Evolutionary conservation across 2,888 invertebrate genomes (phyloP).

Genomic region (Ommatoiulus sabulosus): DNA sequence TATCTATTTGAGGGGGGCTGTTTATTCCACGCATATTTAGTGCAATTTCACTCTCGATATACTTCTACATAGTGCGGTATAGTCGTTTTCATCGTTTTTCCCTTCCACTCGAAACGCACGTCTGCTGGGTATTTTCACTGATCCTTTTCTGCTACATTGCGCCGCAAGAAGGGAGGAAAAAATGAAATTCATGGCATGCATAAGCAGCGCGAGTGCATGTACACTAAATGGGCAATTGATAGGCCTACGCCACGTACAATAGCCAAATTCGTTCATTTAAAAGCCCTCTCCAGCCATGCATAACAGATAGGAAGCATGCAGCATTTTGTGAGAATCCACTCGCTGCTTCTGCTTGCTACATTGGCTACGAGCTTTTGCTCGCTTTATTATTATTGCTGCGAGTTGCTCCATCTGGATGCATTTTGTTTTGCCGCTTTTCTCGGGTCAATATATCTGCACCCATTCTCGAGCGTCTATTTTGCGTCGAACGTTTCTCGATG

Average conservation of each 20-base stretch:
- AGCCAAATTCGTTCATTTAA: constrained; percentile 44
- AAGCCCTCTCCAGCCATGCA: constrained; percentile 34
- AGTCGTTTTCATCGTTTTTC: constrained; percentile 28
- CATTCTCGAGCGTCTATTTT: neutral
- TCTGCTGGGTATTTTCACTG: constrained; percentile 41
- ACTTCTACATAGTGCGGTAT: neutral
- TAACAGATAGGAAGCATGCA: neutral
- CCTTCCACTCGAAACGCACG: constrained; percentile 10
- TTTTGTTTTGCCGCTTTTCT: neutral
- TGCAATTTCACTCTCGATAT: constrained; percentile 8
- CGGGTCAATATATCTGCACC: neutral
- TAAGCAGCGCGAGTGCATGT: constrained; percentile 39
- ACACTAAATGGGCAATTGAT: constrained; percentile 37
- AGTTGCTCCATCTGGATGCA: constrained; percentile 48
- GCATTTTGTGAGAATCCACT: constrained; percentile 3
- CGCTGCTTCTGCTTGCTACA: neutral
- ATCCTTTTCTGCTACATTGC: constrained; percentile 46
- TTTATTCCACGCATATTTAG: constrained; percentile 28
- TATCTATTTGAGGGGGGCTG: neutral
- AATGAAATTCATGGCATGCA: constrained; percentile 44
- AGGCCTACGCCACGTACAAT: constrained; percentile 4
- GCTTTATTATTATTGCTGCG: constrained; percentile 41
- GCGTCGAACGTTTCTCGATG: too few relatives aligned
- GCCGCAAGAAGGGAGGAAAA: neutral
- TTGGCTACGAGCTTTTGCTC: constrained; percentile 20